These are phyloP conservation scores for Dynastes hyllus DNA, from an alignment of 2,888 invertebrate species.

Conservation along the genomic window DNA sequence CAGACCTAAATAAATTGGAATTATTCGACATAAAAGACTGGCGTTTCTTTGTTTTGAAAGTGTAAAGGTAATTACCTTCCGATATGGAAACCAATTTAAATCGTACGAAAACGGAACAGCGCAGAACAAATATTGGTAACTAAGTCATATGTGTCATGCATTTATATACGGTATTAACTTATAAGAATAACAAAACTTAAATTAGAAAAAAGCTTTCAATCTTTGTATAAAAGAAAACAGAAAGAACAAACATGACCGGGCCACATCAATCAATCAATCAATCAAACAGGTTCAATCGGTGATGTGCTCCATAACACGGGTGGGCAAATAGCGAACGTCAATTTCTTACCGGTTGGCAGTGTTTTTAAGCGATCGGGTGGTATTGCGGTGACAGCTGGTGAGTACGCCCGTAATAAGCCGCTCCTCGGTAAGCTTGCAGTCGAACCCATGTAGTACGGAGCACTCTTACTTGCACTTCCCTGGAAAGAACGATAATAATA, in stretches of 20 bases:
- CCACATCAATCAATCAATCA: slow-evolving; percentile 40
- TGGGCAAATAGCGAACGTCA: not conserved
- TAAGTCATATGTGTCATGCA: slow-evolving; percentile 22
- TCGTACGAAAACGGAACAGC: not conserved
- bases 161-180: slow-evolving; percentile 26
- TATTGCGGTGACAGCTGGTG: slow-evolving; percentile 76
- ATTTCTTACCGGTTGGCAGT: slow-evolving; percentile 70
- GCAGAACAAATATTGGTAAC: slow-evolving; percentile 42
- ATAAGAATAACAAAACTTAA: slow-evolving; percentile 21
- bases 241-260: slow-evolving; percentile 44
- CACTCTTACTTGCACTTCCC: slow-evolving; percentile 75
- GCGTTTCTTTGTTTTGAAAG: not conserved
- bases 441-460: slow-evolving; percentile 83
- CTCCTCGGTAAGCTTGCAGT: slow-evolving; percentile 80
- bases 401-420: slow-evolving; percentile 80
- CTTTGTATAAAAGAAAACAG: slow-evolving; percentile 19
- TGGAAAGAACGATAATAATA: slow-evolving; percentile 64
- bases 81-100: too few relatives aligned
- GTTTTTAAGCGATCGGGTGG: slow-evolving; percentile 76
- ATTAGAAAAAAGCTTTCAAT: slow-evolving; percentile 43
- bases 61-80: not conserved
- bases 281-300: slow-evolving; percentile 23
- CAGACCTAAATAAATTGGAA: not conserved
- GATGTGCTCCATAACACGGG: not conserved
- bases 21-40: not conserved